phyloP scores from a whole-genome alignment of 2,797 vertebrate genomes.

The Chromis chromis region DNA sequence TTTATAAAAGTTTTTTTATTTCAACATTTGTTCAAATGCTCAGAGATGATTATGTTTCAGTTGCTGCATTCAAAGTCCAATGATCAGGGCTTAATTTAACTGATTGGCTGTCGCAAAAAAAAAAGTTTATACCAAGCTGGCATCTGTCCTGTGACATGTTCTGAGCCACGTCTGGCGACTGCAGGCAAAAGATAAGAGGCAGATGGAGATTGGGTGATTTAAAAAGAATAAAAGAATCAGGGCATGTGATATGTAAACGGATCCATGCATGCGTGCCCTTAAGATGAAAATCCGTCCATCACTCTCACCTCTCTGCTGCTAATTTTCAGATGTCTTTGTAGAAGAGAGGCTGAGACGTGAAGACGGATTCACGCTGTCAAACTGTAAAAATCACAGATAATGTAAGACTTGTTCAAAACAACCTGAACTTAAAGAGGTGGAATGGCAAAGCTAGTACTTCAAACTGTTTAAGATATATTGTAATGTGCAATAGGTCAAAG shows the following conservation, averaged over 20 bases:
- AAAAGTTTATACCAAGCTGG: too few species aligned
- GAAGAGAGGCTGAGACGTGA: neutral
- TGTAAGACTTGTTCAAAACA: constrained; percentile 48
- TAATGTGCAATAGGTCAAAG: neutral
- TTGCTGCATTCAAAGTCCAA: too few species aligned
- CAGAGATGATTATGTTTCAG: too few species aligned
- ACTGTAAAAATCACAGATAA: neutral
- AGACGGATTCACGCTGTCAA: neutral
- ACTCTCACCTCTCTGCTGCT: neutral
- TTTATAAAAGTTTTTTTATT: too few species aligned
- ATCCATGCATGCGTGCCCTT: neutral
- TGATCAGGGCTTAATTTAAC: too few species aligned
- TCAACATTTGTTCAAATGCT: too few species aligned
- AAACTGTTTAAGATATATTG: neutral
- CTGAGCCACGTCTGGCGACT: too few species aligned
- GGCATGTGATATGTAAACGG: constrained; percentile 40
- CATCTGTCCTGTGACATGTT: too few species aligned
- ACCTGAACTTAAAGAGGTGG: constrained; percentile 14
- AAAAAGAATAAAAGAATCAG: constrained; percentile 6
- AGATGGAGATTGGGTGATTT: neutral
- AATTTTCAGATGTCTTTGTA: too few species aligned
- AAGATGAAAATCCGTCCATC: neutral
- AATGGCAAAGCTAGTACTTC: neutral
- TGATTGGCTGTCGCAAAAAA: too few species aligned
- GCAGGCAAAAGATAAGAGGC: too few species aligned